Evolutionary conservation across 2,888 invertebrate species (phyloP), one percentile per base, ranked within the genome.

Genomic region (Leptinotarsa juncta): DNA sequence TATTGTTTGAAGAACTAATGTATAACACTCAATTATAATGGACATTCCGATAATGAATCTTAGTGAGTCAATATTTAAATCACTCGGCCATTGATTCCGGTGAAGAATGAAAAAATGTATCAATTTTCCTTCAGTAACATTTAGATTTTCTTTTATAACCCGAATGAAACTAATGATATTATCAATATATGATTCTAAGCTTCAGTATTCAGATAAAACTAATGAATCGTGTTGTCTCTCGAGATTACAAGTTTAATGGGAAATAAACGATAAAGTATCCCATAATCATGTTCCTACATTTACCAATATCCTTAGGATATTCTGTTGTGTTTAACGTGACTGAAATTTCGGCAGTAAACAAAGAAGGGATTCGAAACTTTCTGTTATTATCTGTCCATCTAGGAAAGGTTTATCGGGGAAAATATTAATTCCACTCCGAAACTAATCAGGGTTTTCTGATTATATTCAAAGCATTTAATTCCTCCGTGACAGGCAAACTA

Each of bases 321-420:
- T 82, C 79, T 80, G 81, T 80, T 79, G 77, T 71, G 80, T 75
- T 82, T 81, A 82, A 82, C 82, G 81, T 81, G 81, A 78, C 81
- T 82, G 77, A 80, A 80, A 80, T 79, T 78, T 62, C 26, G 72
- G 76, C 51, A 76, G 76, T 77, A 76, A 79, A 73, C 73, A 71
- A 62, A 42, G 32, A 69, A 62, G 70, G 73, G 71, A 79, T 73
- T 72, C 73, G 71, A 71, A 76, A 76, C 76, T 74, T 53, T 53
- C 7, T 12, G 18, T 53, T 18, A 18, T n/a, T 18, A 53, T n/a
- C 16, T 18, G 10, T 53, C 53, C n/a, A 53, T 53, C 53, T 53
- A 53, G 16, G 53, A 7, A 10, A 18, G 53, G 53, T n/a, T 16
- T 7, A 18, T n/a, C n/a, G 16, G 18, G 1, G 18, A 53, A 53